These are phyloP conservation scores for Xenopus tropicalis DNA, from an alignment of 2,113 vertebrate species.

Conservation along the genomic window UCB_Xtro_10.0 CM004450.2:54628001-54628500, in stretches of 20 bases:
- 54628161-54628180: conserved; percentile 53
- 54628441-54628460: too few relatives aligned
- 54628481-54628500: too few relatives aligned
- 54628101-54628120: conserved; percentile 40
- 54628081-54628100: conserved; percentile 23
- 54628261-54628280: conserved; percentile 40
- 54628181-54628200: conserved; percentile 65
- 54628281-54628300: conserved; percentile 47
- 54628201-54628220: conserved; percentile 46
- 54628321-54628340: conserved; percentile 6
- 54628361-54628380: too few relatives aligned
- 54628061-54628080: conserved; percentile 29
- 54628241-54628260: conserved; percentile 46
- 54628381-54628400: too few relatives aligned
- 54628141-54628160: conserved; percentile 53
- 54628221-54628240: conserved; percentile 48
- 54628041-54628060: too few relatives aligned
- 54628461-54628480: too few relatives aligned
- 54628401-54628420: too few relatives aligned
- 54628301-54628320: conserved; percentile 30
- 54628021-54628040: not conserved
- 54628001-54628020: not conserved
- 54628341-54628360: too few relatives aligned
- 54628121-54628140: conserved; percentile 52
- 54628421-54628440: too few relatives aligned